Conservation (phyloP, 2,113 vertebrate genomes). For the Tichodroma muraria region DNA sequence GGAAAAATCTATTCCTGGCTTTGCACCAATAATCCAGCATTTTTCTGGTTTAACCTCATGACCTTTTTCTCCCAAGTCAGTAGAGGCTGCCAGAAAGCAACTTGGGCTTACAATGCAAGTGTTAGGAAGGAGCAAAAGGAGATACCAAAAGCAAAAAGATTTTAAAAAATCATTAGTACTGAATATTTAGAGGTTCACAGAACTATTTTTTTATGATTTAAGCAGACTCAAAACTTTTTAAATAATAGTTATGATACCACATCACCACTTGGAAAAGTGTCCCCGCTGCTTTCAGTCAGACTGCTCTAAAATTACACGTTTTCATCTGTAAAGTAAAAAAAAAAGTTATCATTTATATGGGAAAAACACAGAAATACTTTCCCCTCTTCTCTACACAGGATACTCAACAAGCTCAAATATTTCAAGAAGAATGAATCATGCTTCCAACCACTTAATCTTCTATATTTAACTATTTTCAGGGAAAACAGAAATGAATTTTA, state of each 20-base stretch:
- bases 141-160: neutral
- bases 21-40: neutral
- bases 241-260: neutral
- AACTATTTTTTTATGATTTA: neutral
- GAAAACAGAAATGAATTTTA: neutral
- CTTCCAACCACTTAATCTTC: neutral
- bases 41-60: neutral
- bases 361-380: neutral
- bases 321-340: neutral
- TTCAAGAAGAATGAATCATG: neutral
- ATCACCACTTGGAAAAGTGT: neutral
- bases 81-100: neutral
- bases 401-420: neutral
- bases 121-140: neutral
- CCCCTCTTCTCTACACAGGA: rapidly evolving
- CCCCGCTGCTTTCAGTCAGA: neutral
- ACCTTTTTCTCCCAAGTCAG: neutral
- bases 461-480: neutral
- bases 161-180: neutral
- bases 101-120: neutral
- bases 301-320: neutral
- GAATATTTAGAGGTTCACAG: neutral
- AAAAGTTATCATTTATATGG: neutral
- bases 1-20: neutral
- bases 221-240: neutral